Evolutionary conservation across 2,888 invertebrate genomes (phyloP).

Genomic region (Microplitis deprimator): DNA sequence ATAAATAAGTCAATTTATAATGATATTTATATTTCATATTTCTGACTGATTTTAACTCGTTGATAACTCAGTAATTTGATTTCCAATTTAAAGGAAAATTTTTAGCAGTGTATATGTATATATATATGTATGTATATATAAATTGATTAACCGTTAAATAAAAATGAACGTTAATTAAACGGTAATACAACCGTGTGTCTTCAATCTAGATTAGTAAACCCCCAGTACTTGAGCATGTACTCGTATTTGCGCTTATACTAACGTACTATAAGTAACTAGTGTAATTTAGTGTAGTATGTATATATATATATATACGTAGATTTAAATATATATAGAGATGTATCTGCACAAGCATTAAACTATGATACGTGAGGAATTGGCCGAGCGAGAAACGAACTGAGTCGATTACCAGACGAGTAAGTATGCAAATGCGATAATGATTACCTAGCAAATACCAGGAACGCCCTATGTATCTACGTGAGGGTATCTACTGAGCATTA

Average conservation of each 20-base stretch:
- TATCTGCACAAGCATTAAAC: constrained; percentile 19
- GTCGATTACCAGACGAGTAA: constrained; percentile 37
- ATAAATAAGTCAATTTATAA: too few species aligned
- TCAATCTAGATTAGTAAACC: constrained; percentile 32
- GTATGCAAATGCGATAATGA: constrained; percentile 37
- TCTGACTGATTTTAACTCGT: too few species aligned
- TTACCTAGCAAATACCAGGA: constrained; percentile 36
- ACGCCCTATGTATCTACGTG: constrained; percentile 29
- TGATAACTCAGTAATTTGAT: too few species aligned
- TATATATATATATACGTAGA: neutral
- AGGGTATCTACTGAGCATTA: constrained; percentile 25
- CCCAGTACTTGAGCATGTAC: neutral
- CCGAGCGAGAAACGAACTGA: constrained; percentile 34
- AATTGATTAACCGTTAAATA: constrained; percentile 53
- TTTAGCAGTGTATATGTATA: neutral
- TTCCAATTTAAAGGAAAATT: too few species aligned
- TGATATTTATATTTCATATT: too few species aligned
- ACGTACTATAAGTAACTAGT: constrained; percentile 1
- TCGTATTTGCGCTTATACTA: neutral
- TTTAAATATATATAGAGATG: neutral
- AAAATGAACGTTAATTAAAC: constrained; percentile 53
- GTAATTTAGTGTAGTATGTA: neutral
- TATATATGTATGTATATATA: constrained; percentile 19
- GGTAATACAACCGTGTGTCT: constrained; percentile 27
- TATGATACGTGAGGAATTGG: constrained; percentile 31